Base-by-base conservation (phyloP, 2,797 vertebrate species). In the Ctenopoma multispine region DNA sequence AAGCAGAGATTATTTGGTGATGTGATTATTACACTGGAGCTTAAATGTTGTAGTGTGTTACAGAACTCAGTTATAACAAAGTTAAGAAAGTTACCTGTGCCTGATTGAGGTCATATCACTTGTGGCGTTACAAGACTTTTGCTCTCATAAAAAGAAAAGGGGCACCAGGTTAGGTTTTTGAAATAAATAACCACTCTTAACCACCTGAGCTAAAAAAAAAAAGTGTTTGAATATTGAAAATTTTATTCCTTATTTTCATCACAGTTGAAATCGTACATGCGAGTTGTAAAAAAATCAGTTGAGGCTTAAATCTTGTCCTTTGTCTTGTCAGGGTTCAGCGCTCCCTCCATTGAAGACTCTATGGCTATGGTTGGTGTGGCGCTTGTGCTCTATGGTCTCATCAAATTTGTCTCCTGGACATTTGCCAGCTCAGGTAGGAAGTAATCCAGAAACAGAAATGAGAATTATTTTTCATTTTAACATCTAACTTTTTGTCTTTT, bases 341-440 rank as follows among this genome's bases (percentile, higher is more conserved):
- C 89, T 38, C 96, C 95, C 0, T 93, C 95, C 17, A 83, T 96
- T 0, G 96, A 96, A 63, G 96, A 97, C 47, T 91, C 93, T 0
- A 92, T 96, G 81, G 95, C 93, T 1, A 95, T 97, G 90, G 94
- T 96, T n/a, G 92, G 95, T 3, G 94, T 96, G 17, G 95, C 96
- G 0, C 91, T 97, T 1, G 73, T 94, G 27, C 93, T 97, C 44
- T 95, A 96, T 0, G 95, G 95, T 3, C 73, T 95, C 4, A 88
- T 96, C 63, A 95, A 93, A 72, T 67, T 91, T 0, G 68, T 95
- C 15, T 90, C 90, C 29, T 95, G 94, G 91, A 92, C 84, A 0
- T 84, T 94, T 29, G 80, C 54, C n/a, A 61, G 90, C 72, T 89
- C 91, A 76, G 94, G 93, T 95, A 87, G 55, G 1, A 68, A 34